Evolutionary conservation across 2,113 vertebrate species (phyloP), one percentile per base, ranked within the genome.

Genomic region (Callipepla californica): DNA sequence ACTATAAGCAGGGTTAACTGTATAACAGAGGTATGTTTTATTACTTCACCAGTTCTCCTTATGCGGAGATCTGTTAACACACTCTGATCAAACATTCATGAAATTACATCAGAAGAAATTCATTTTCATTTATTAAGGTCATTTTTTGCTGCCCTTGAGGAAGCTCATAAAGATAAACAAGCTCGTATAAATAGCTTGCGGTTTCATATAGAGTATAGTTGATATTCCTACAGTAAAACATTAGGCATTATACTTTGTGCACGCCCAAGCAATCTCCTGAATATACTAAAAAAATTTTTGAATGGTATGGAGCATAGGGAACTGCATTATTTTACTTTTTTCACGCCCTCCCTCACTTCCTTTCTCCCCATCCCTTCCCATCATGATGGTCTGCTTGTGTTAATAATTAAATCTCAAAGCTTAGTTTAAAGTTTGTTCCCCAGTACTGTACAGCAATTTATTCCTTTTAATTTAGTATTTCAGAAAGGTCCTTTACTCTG

Each of bases 361-460:
- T 57, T 17, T 58, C 11, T 11, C 17, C 13, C 26, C 19, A 50
- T 23, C 34, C 13, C 7, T 16, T 13, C 25, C 11, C 42, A 45
- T 90, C 93, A 42, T 77, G 78, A 70, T 94, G 87, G 48, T 75
- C 80, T 93, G 53, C 90, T 92, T 76, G 34, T 89, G 67, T 94
- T 97, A 96, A 96, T 97, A 94, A 97, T 96, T 96, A 94, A 68
- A 96, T 97, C 95, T 97, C 85, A 94, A 96, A 96, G 94, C 91
- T 95, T 96, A 89, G 45, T 97, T 97, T 96, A 93, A 94, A 91
- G 95, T 97, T 94, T 96, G 45, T 92, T 57, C 48, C 36, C 48
- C 22, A 92, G 18, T 90, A 94, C 67, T 73, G 6, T 91, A 73
- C 65, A 89, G 68, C 69, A 96, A 82, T 95, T 97, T 94, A 96